Evolutionary conservation across 2,888 invertebrate species (phyloP), one percentile per base, ranked within the genome.

Genomic region (Temnothorax unifasciatus): DNA sequence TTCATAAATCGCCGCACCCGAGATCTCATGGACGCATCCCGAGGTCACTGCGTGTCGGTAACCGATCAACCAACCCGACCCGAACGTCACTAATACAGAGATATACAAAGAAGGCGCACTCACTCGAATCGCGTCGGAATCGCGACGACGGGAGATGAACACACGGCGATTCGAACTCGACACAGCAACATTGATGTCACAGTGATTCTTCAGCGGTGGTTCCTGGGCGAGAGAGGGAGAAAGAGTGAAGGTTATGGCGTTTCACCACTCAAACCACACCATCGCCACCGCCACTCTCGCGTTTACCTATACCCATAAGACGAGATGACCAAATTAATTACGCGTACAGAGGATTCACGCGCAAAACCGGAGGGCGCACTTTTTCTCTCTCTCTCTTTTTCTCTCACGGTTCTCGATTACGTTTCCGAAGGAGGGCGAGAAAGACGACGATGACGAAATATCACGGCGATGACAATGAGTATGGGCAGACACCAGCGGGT

Each of bases 21-120:
- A 83, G 83, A 87, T 90, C 86, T 92, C 92, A 91, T 91, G 86
- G 89, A 90, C 90, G 89, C 88, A 89, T 87, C 91, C 88, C 85
- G 77, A 71, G 64, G 63, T 74, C 41, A 57, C 66, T 50, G 38
- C 57, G 64, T 57, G 73, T 84, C 69, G 84, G 59, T 75, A 85
- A 54, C 81, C 76, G 83, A 74, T 64, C 66, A 79, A 63, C 83
- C 66, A 75, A 75, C 63, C 34, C 61, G 44, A 75, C 8, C 11
- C 74, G 44, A 61, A 75, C 34, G 61, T 75, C 61, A 75, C 44
- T 57, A 38, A 38, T 41, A 29, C 29, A 15, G 29, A 59, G 47
- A 75, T 41, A 57, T 57, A 13, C 73, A 13, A 57, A 41, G 25
- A 34, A 34, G 47, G 21, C 47, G 47, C 75, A 61, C 74, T 75